Conservation (phyloP, 1,140 invertebrate genomes). For the Microplitis demolitor region DNA sequence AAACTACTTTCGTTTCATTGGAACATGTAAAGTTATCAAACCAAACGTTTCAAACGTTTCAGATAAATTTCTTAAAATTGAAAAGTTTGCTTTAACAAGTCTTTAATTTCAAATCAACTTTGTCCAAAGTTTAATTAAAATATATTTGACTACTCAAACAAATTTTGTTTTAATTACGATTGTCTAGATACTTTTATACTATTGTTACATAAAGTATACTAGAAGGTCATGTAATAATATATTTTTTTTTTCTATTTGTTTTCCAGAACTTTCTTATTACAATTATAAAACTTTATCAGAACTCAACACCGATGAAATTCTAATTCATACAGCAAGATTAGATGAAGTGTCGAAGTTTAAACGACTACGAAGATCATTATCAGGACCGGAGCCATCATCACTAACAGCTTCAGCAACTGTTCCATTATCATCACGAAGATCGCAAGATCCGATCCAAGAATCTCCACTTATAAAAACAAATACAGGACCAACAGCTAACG, state of each 20-base stretch:
- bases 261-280: slow-evolving; percentile 32
- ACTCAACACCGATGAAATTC: background rate
- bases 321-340: background rate
- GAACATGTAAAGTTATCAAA: no score
- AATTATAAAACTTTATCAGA: slow-evolving; percentile 15
- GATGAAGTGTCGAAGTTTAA: slow-evolving; percentile 10
- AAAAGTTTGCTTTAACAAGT: no score
- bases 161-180: no score
- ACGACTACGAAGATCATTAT: background rate
- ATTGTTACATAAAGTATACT: no score
- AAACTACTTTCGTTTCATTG: no score
- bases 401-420: background rate
- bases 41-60: no score
- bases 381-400: background rate
- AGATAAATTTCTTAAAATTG: no score
- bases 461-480: slow-evolving; percentile 18
- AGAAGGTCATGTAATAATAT: background rate
- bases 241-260: background rate
- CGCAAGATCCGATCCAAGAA: slow-evolving; percentile 1
- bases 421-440: background rate
- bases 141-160: no score
- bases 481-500: slow-evolving; percentile 19
- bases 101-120: no score
- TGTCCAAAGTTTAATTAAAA: no score
- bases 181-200: no score